phyloP scores from a whole-genome alignment of 2,113 vertebrate species.

The Crypturellus undulatus region DNA sequence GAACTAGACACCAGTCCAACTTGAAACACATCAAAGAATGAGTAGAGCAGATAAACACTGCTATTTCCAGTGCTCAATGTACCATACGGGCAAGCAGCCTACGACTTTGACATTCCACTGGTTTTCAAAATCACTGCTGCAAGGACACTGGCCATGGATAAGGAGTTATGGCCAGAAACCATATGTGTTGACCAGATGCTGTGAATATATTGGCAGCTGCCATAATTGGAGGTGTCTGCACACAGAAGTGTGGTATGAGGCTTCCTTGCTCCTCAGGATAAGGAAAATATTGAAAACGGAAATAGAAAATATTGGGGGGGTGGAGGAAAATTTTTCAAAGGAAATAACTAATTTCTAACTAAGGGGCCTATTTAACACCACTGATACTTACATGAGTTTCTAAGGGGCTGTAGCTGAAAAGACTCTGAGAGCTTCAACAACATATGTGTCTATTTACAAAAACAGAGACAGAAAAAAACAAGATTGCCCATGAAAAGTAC shows the following conservation, averaged over 20 bases:
- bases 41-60: not conserved
- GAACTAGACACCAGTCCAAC: accelerated
- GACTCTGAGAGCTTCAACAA: not conserved
- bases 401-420: not conserved
- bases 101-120: not conserved
- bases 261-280: not conserved
- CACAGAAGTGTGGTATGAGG: not conserved
- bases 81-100: not conserved
- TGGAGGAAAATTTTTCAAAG: not conserved
- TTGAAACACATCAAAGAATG: not conserved
- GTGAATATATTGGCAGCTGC: not conserved
- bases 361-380: not conserved
- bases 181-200: conserved; percentile 12
- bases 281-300: too few relatives aligned
- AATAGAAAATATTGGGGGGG: not conserved
- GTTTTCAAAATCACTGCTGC: not conserved
- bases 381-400: not conserved
- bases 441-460: not conserved
- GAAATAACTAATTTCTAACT: not conserved
- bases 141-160: not conserved
- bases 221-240: not conserved
- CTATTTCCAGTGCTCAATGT: not conserved
- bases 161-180: not conserved
- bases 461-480: not conserved
- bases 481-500: not conserved